These are phyloP conservation scores for Leptoteleia sp. DNA, from an alignment of 1,140 invertebrate genomes.

Conservation along the genomic window DNA sequence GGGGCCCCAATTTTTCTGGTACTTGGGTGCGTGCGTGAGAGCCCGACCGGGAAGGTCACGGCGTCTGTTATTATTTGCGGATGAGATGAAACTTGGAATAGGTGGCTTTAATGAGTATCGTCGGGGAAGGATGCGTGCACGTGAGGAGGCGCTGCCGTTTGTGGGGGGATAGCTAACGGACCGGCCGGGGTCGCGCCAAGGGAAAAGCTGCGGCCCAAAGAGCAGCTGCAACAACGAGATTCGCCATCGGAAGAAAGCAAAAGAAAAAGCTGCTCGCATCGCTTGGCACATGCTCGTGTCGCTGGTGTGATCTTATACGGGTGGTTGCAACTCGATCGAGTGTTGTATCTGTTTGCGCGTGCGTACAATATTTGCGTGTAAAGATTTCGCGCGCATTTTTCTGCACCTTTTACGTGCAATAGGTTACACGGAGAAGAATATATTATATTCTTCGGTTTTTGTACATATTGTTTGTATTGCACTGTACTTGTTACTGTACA, in stretches of 20 bases:
- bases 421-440: too few species aligned
- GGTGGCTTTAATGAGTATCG: constrained; percentile 11
- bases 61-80: constrained; percentile 16
- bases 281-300: too few species aligned
- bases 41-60: constrained; percentile 6
- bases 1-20: background rate
- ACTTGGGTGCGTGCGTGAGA: too few species aligned
- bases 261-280: background rate
- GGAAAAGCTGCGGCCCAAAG: background rate
- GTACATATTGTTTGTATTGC: too few species aligned
- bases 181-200: constrained; percentile 4
- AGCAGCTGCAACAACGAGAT: constrained; percentile 16
- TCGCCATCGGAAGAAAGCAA: constrained; percentile 5
- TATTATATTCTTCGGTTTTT: too few species aligned
- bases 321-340: background rate
- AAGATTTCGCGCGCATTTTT: too few species aligned
- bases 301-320: background rate
- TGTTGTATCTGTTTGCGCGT: too few species aligned
- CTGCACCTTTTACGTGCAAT: too few species aligned
- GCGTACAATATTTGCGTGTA: too few species aligned
- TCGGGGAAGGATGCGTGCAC: constrained; percentile 14
- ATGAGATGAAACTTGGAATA: constrained; percentile 10
- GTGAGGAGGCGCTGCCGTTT: constrained; percentile 6
- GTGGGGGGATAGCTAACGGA: constrained; percentile 16
- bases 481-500: too few species aligned